Evolutionary conservation across 2,888 invertebrate genomes (phyloP).

Genomic region (Laothoe populi): DNA sequence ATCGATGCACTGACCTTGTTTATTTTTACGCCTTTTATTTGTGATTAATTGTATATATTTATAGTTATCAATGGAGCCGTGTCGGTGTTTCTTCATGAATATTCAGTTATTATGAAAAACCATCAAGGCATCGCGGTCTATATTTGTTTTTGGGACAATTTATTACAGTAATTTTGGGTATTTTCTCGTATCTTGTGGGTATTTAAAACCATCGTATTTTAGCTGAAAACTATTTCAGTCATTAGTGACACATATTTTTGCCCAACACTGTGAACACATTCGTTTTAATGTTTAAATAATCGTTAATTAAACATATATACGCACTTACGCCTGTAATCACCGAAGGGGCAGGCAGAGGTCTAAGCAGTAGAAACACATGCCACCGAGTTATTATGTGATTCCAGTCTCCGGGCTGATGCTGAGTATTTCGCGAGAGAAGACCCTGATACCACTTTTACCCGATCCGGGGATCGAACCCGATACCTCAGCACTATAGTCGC

Average conservation of each 20-base stretch:
- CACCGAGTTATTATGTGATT: too few relatives aligned
- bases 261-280: not conserved
- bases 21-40: slow-evolving; percentile 38
- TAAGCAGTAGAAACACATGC: too few relatives aligned
- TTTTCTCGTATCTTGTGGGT: too few relatives aligned
- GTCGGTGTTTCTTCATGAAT: slow-evolving; percentile 3
- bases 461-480: too few relatives aligned
- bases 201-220: not conserved
- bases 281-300: too few relatives aligned
- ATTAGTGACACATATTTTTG: not conserved
- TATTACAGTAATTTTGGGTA: not conserved
- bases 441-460: too few relatives aligned
- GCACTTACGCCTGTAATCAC: too few relatives aligned
- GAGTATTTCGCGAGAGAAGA: too few relatives aligned
- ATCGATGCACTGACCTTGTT: slow-evolving; percentile 28
- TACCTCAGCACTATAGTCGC: too few relatives aligned
- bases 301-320: too few relatives aligned
- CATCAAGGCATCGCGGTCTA: not conserved
- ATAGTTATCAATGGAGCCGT: not conserved
- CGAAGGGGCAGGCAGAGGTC: too few relatives aligned
- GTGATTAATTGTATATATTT: slow-evolving; percentile 35
- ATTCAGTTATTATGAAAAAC: not conserved
- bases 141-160: not conserved
- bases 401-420: too few relatives aligned
- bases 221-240: not conserved